Evolutionary conservation across 2,113 vertebrate species (phyloP).

Genomic region (Jaculus jaculus): DNA sequence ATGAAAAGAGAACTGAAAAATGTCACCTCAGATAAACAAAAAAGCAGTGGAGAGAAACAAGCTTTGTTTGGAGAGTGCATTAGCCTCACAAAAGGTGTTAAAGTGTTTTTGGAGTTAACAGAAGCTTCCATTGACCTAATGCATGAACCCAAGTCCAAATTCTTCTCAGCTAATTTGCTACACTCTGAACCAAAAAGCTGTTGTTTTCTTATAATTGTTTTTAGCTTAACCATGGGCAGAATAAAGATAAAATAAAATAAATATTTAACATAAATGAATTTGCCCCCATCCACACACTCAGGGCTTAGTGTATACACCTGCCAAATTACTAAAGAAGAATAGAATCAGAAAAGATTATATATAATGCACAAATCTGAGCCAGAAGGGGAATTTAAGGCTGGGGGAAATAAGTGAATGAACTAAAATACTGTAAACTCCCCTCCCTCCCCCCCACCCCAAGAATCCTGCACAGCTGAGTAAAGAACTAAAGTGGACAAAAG

Average conservation of each 20-base stretch:
- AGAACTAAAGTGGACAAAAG: background rate
- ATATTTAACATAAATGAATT: background rate
- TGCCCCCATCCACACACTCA: background rate
- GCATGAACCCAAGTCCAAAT: background rate
- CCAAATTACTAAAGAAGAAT: background rate
- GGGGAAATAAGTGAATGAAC: background rate
- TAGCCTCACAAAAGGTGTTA: background rate
- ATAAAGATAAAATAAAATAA: slow-evolving; percentile 8
- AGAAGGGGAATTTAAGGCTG: background rate
- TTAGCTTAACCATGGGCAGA: background rate
- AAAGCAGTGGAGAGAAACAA: background rate
- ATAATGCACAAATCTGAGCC: background rate
- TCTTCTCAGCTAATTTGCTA: background rate
- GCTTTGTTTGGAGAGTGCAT: background rate
- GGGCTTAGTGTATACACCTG: background rate
- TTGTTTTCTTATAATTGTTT: background rate
- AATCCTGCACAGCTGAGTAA: background rate
- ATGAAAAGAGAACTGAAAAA: background rate
- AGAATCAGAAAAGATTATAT: background rate
- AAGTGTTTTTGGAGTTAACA: background rate
- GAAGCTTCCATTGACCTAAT: background rate
- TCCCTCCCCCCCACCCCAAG: no score
- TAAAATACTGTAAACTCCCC: background rate
- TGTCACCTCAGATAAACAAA: background rate
- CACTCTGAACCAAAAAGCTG: background rate